A percentile compares a stretch with the other conserved stretches of the same genome.
Evolutionary conservation across 2,888 invertebrate species (phyloP).

Genomic region (Lamellibrachia satsuma): DNA sequence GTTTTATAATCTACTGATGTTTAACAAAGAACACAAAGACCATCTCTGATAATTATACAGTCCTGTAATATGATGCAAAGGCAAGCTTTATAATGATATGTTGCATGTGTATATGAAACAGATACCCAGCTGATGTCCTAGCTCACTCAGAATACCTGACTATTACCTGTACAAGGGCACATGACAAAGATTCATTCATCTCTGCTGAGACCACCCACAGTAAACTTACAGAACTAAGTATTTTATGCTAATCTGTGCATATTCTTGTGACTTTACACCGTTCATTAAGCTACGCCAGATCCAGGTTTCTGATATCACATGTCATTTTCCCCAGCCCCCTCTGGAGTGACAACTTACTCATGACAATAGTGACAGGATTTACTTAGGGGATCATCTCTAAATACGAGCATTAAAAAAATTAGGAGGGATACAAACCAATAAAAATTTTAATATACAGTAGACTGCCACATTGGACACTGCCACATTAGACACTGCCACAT

Average conservation of each 20-base stretch:
- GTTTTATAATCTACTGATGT: background rate
- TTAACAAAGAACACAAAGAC: background rate
- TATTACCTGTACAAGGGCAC: no score
- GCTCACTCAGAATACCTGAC: background rate
- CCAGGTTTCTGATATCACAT: background rate
- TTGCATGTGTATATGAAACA: background rate
- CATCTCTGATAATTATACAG: slow-evolving; percentile 8
- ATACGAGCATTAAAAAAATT: no score
- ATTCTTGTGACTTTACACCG: background rate
- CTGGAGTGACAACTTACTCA: background rate
- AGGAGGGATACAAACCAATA: no score
- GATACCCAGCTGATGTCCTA: background rate
- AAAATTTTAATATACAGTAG: no score
- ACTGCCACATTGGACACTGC: no score
- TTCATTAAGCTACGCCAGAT: no score
- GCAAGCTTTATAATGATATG: background rate
- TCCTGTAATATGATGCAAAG: background rate
- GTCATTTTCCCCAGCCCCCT: background rate
- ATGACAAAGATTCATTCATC: background rate
- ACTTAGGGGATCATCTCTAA: no score
- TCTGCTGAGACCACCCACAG: background rate
- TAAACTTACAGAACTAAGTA: background rate
- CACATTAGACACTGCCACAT: no score
- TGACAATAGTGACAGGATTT: no score
- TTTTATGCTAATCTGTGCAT: background rate